Conservation (phyloP, 2,888 invertebrate genomes). For the Thyatira batis region DNA sequence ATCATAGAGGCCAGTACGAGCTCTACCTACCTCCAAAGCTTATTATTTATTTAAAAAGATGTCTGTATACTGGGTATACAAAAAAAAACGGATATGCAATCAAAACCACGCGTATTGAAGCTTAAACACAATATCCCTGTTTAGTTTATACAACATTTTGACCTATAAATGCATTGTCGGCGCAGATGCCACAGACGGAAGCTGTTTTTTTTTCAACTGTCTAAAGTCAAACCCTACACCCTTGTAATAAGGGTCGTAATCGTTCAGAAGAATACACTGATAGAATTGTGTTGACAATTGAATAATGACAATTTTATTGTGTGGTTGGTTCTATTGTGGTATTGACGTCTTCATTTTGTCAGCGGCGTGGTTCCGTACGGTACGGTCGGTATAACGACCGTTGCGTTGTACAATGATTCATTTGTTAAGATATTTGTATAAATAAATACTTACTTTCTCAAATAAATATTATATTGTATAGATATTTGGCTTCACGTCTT, state of each 20-base stretch:
- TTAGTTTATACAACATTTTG: not conserved
- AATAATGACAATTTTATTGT: slow-evolving; percentile 5
- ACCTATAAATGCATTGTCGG: slow-evolving; percentile 4
- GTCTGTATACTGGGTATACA: not conserved
- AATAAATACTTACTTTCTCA: not conserved
- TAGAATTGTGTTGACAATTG: slow-evolving; percentile 3
- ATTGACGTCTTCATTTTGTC: slow-evolving; percentile 3
- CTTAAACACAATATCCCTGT: not conserved
- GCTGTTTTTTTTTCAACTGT: not conserved
- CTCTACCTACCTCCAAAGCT: too few species aligned
- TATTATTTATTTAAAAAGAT: too few species aligned
- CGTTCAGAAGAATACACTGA: not conserved
- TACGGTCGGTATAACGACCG: not conserved
- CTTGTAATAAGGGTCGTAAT: slow-evolving; percentile 1
- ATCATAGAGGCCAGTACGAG: too few species aligned
- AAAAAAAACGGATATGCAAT: not conserved
- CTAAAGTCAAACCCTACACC: slow-evolving; percentile 1
- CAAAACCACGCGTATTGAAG: not conserved
- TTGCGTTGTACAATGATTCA: slow-evolving; percentile 1
- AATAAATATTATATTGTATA: not conserved
- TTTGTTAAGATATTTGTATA: not conserved
- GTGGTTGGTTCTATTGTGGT: slow-evolving; percentile 5
- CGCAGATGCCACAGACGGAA: slow-evolving; percentile 1
- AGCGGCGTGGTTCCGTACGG: not conserved
- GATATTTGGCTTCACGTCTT: not conserved